Base-by-base conservation (phyloP, 2,888 invertebrate genomes). In the Criorhina ranunculi region DNA sequence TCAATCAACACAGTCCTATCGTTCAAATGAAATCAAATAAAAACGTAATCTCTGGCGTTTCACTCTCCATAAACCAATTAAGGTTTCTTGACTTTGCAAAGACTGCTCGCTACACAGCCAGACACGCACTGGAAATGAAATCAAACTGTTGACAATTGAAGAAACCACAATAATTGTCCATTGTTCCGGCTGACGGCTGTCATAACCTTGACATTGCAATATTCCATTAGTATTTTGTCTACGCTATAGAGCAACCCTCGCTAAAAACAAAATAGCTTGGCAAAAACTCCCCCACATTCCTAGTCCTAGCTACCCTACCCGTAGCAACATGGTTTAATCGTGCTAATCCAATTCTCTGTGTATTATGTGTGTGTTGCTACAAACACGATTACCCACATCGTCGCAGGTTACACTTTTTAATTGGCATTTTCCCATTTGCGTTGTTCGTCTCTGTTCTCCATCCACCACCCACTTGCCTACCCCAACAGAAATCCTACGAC, bases 201-300 rank as follows among this genome's bases (percentile, higher is more conserved):
- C 40, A 37, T 19, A 64, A 55, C 82, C 78, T 62, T 83, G 78
- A 73, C 78, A 66, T 49, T 83, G 78, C 31, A 66, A n/a, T 40
- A 40, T 31, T 19, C 33, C 40, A 8, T 11, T 67, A n/a, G 15
- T 33, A 31, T 51, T 66, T 40, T 8, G 24, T 51, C 76, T 62
- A 33, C 29, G 29, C 33, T 33, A 40, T 5, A 59, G 15, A 46
- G 9, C 44, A 24, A 11, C 24, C 35, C 6, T 5, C 8, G 9
- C n/a, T 5, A 9, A 40, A 11, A 35, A 15, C 15, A 37, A 24
- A n/a, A n/a, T n/a, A n/a, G n/a, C n/a, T n/a, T 33, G 37, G 24
- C n/a, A 70, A 57, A 29, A 46, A 19, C 49, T 31, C 40, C 59
- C 49, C 24, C 31, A 17, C 62, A 17, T 46, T 15, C 37, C 5